phyloP scores from a whole-genome alignment of 53 echinoderm and acorn worm genomes.

The Antedon mediterranea region DNA sequence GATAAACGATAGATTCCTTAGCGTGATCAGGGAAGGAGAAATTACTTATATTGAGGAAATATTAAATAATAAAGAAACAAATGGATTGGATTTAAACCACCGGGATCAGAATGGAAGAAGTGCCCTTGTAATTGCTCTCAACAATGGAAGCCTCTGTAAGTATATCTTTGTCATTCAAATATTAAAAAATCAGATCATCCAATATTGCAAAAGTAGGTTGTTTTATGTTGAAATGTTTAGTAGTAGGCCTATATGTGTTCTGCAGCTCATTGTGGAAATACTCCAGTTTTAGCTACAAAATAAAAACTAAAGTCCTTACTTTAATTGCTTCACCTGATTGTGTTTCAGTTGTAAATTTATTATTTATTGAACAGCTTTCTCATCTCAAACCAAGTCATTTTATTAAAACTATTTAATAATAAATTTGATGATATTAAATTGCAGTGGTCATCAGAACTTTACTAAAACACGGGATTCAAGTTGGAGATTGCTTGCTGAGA shows the following conservation, averaged over 20 bases:
- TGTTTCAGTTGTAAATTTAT: too few species aligned
- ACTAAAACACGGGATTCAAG: background rate
- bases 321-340: too few species aligned
- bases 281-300: too few species aligned
- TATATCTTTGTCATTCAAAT: background rate
- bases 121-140: conserved; percentile 57
- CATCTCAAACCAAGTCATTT: too few species aligned
- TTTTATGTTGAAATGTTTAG: too few species aligned
- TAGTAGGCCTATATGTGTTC: too few species aligned
- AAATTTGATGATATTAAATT: background rate
- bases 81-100: conserved; percentile 43
- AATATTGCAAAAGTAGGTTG: too few species aligned
- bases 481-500: background rate
- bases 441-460: conserved; percentile 76
- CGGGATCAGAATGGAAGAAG: conserved; percentile 51
- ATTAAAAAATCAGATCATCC: too few species aligned
- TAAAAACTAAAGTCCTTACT: too few species aligned
- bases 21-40: conserved; percentile 77
- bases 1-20: conserved; percentile 39
- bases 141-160: conserved; percentile 34
- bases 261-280: too few species aligned
- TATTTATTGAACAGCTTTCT: too few species aligned
- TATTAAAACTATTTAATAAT: too few species aligned
- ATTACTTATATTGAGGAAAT: conserved; percentile 66
- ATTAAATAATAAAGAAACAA: conserved; percentile 28